Percentiles rank a stretch among this genome's conserved stretches.
Conservation (phyloP, 2,888 invertebrate species). For the Oscheius onirici region DNA sequence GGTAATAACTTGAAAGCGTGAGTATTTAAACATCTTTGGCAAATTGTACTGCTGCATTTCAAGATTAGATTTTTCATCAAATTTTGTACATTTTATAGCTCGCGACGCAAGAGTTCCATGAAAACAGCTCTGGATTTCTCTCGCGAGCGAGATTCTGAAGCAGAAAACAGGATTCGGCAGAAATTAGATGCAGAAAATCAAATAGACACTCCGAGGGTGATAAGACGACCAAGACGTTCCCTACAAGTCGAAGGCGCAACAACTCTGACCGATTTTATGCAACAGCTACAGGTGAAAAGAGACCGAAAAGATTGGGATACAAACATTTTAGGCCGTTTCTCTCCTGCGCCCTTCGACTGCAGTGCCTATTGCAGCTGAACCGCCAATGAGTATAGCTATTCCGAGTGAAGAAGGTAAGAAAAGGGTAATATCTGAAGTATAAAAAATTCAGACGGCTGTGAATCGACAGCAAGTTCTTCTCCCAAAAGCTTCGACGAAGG, state of each 20-base stretch:
- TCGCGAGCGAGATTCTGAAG: slow-evolving; percentile 23
- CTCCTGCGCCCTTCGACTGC: not conserved
- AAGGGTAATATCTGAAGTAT: not conserved
- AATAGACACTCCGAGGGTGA: slow-evolving; percentile 4
- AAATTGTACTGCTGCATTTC: too few species aligned
- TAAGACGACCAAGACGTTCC: slow-evolving; percentile 5
- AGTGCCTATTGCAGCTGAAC: not conserved
- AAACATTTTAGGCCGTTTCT: not conserved
- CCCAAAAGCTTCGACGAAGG: slow-evolving; percentile 36
- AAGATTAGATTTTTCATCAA: not conserved
- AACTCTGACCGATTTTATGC: slow-evolving; percentile 19
- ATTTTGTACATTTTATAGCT: not conserved
- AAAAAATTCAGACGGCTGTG: slow-evolving; percentile 23
- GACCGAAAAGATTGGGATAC: not conserved
- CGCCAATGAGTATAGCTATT: not conserved
- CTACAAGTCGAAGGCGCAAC: slow-evolving; percentile 7
- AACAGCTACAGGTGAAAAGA: slow-evolving; percentile 7
- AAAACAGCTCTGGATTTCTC: slow-evolving; percentile 13
- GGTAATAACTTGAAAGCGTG: slow-evolving; percentile 7
- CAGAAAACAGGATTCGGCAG: not conserved
- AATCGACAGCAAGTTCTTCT: slow-evolving; percentile 25
- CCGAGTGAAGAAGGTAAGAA: slow-evolving; percentile 4
- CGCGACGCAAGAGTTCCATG: slow-evolving; percentile 6
- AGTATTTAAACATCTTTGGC: not conserved
- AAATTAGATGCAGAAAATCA: slow-evolving; percentile 10